Conservation (phyloP, 92 coral and sea anemone species). For the Muricea muricata region DNA sequence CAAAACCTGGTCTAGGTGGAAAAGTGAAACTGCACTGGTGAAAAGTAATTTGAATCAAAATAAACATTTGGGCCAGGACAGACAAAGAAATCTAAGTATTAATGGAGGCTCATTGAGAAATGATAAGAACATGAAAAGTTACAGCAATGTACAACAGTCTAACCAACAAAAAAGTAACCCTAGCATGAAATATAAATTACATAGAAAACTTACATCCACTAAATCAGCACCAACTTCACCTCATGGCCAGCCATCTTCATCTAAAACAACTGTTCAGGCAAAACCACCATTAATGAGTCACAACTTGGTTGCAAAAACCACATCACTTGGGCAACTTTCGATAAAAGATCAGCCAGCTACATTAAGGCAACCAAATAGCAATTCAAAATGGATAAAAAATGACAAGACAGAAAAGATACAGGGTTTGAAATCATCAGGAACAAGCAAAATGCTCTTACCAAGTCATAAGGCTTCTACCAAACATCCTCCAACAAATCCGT, state of each 20-base stretch:
- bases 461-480: not conserved
- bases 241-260: not conserved
- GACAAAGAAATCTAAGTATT: not conserved
- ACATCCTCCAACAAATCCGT: not conserved
- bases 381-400: conserved; percentile 4
- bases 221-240: not conserved
- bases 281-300: not conserved
- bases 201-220: not conserved
- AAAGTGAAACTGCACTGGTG: not conserved
- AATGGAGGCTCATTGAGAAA: not conserved
- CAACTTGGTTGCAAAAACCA: not conserved
- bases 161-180: not conserved
- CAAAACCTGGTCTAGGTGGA: conserved; percentile 25
- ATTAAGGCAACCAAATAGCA: not conserved
- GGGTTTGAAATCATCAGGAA: not conserved
- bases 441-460: not conserved
- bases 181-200: not conserved
- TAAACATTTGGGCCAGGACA: no score
- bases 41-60: not conserved
- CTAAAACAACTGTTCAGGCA: not conserved
- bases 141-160: not conserved
- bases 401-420: not conserved
- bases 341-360: not conserved
- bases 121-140: not conserved
- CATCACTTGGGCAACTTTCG: not conserved